phyloP scores from a whole-genome alignment of 2,888 invertebrate species.

The Celastrina argiolus region DNA sequence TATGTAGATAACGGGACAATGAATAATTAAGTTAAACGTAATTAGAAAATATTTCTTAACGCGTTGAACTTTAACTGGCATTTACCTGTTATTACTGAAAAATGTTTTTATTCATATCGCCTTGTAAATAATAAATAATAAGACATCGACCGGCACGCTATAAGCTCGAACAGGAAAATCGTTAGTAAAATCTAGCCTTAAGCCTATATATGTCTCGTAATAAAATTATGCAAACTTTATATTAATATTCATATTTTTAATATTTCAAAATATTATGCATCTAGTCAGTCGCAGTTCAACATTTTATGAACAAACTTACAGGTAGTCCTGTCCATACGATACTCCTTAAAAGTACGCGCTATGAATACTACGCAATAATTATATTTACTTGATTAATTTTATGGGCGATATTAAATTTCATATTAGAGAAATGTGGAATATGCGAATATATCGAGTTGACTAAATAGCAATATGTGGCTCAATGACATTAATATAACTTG shows the following conservation, averaged over 20 bases:
- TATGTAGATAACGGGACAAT: too few relatives aligned
- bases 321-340: not conserved
- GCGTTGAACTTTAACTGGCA: not conserved
- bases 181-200: not conserved
- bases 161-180: not conserved
- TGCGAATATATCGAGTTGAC: not conserved
- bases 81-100: not conserved
- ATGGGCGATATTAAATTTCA: slow-evolving; percentile 1
- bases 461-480: not conserved
- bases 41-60: not conserved
- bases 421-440: slow-evolving; percentile 4
- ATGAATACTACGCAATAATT: not conserved
- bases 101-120: not conserved
- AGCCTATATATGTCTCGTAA: too few relatives aligned
- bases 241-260: too few relatives aligned
- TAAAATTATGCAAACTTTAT: too few relatives aligned
- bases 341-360: not conserved
- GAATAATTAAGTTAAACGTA: not conserved
- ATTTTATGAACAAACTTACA: not conserved
- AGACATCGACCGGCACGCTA: not conserved
- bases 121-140: not conserved
- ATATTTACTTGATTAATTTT: not conserved
- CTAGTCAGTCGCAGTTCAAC: too few relatives aligned
- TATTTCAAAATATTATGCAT: too few relatives aligned
- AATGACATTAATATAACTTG: not conserved